Conservation (phyloP, 2,888 invertebrate genomes). For the Salticus scenicus region DNA sequence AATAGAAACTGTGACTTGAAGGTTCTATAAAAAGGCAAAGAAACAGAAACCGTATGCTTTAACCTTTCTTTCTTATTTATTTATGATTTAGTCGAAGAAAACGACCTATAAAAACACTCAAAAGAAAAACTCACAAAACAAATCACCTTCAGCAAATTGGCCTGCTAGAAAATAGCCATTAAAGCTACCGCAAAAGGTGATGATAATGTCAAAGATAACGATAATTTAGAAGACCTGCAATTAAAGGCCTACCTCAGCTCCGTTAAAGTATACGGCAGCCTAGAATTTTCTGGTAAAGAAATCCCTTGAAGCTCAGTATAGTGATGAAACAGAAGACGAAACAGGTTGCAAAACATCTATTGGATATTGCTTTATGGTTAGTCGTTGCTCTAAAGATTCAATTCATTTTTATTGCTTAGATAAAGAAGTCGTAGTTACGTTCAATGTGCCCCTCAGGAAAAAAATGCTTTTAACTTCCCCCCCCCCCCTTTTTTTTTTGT, state of each 20-base stretch:
- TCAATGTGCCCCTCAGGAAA: too few relatives aligned
- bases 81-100: neutral
- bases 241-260: neutral
- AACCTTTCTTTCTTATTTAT: neutral
- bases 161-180: neutral
- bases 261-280: neutral
- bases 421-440: neutral
- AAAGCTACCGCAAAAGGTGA: neutral
- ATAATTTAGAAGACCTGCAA: slow-evolving; percentile 54
- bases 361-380: neutral
- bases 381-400: neutral
- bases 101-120: neutral
- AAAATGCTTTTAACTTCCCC: too few relatives aligned
- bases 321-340: neutral
- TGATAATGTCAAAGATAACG: slow-evolving; percentile 66
- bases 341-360: neutral
- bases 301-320: neutral
- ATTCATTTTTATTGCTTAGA: neutral
- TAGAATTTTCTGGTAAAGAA: neutral
- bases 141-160: neutral
- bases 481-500: too few relatives aligned
- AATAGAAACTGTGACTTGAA: too few relatives aligned
- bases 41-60: too few relatives aligned
- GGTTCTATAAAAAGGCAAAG: too few relatives aligned
- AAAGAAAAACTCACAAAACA: neutral